A percentile compares a stretch with the other conserved stretches of the same genome.
These are phyloP conservation scores for Nothocercus julius DNA, from an alignment of 2,113 vertebrate species.

Conservation along the genomic window DNA sequence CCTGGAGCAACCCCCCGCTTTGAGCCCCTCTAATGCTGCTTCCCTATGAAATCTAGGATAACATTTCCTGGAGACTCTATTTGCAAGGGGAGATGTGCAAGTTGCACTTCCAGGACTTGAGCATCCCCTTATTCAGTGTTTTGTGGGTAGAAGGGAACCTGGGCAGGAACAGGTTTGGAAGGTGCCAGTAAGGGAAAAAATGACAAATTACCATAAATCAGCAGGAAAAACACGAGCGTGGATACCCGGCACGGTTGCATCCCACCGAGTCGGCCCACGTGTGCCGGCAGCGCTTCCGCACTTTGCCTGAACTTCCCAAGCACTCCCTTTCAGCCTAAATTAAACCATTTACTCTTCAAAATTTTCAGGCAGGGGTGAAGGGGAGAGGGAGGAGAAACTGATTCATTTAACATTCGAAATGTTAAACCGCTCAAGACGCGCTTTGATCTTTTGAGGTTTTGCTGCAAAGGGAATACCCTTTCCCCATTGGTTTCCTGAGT, in stretches of 20 bases:
- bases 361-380: constrained; percentile 21
- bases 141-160: not conserved
- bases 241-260: not conserved
- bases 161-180: not conserved
- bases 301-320: accelerated
- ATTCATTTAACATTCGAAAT: constrained; percentile 57
- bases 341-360: not conserved
- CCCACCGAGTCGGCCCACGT: not conserved
- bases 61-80: not conserved
- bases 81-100: not conserved
- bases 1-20: not conserved
- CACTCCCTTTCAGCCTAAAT: not conserved
- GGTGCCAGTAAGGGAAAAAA: not conserved
- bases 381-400: constrained; percentile 55
- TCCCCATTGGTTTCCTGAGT: constrained; percentile 70
- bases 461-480: constrained; percentile 72
- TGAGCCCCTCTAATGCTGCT: not conserved
- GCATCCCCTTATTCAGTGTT: accelerated
- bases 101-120: not conserved
- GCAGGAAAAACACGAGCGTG: not conserved
- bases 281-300: no score
- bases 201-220: not conserved
- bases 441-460: constrained; percentile 73
- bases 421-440: constrained; percentile 65
- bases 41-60: not conserved